Evolutionary conservation across 1,140 invertebrate genomes (phyloP).

Genomic region (Lineus longissimus): DNA sequence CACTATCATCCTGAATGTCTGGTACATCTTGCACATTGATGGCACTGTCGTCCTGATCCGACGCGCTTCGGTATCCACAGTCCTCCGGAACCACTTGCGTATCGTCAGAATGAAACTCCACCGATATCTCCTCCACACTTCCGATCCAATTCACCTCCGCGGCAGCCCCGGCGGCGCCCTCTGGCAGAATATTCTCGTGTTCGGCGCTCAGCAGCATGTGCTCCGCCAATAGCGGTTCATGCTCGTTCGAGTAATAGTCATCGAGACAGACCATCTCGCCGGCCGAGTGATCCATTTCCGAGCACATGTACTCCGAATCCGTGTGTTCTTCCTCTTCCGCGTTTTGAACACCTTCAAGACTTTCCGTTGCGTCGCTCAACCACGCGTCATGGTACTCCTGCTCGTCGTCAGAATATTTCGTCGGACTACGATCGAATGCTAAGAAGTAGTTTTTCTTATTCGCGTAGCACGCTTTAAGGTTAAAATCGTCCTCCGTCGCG

Average conservation of each 20-base stretch:
- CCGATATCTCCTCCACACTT: neutral
- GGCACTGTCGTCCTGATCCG: too few relatives aligned
- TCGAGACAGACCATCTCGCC: neutral
- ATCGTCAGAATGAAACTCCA: too few relatives aligned
- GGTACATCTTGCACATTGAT: too few relatives aligned
- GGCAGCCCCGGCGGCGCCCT: neutral
- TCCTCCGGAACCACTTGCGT: too few relatives aligned
- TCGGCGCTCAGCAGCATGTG: neutral
- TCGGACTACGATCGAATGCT: slow-evolving; percentile 5
- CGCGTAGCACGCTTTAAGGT: neutral
- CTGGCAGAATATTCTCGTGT: neutral
- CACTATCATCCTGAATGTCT: too few relatives aligned
- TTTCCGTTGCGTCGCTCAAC: neutral
- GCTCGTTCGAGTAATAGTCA: neutral
- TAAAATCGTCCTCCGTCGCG: slow-evolving; percentile 1
- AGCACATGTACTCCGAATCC: neutral
- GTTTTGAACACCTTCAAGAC: neutral
- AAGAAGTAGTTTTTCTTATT: slow-evolving; percentile 1
- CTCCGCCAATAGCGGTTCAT: neutral
- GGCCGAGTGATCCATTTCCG: neutral
- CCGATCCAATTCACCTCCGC: neutral
- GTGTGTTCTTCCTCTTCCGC: neutral
- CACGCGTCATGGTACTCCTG: neutral
- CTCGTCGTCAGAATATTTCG: slow-evolving; percentile 3
- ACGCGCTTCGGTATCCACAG: too few relatives aligned